A percentile compares a stretch with the other conserved stretches of the same genome.
These are phyloP conservation scores for Apodemia duryi DNA, from an alignment of 2,888 invertebrate genomes.

Conservation along the genomic window DNA sequence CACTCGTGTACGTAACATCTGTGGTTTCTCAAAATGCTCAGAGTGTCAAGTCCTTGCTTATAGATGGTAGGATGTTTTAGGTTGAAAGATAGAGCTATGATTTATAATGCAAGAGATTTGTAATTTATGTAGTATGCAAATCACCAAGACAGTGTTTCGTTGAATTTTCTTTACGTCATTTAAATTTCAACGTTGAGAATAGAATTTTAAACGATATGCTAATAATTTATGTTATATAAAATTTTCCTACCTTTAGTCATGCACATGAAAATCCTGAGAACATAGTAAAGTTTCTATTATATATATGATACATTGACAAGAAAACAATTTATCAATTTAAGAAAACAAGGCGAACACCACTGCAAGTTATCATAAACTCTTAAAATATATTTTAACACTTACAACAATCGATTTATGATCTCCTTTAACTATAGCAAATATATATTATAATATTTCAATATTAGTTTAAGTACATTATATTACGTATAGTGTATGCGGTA, in stretches of 20 bases:
- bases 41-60: conserved; percentile 4
- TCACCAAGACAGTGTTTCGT: conserved; percentile 2
- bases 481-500: too few relatives aligned
- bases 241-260: not conserved
- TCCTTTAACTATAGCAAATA: too few relatives aligned
- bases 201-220: not conserved
- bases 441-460: too few relatives aligned
- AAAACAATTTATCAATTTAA: too few relatives aligned
- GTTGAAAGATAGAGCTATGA: conserved; percentile 12
- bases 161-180: not conserved
- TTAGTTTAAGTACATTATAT: too few relatives aligned
- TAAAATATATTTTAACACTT: too few relatives aligned
- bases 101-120: conserved; percentile 10
- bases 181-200: conserved; percentile 4
- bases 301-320: too few relatives aligned
- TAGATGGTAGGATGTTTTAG: conserved; percentile 5
- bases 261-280: too few relatives aligned
- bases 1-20: conserved; percentile 15
- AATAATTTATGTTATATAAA: not conserved
- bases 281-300: too few relatives aligned
- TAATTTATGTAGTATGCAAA: conserved; percentile 11
- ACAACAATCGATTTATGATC: too few relatives aligned
- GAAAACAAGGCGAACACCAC: too few relatives aligned
- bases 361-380: too few relatives aligned
- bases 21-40: conserved; percentile 4